A percentile compares a stretch with the other conserved stretches of the same genome.
Evolutionary conservation across 2,797 vertebrate genomes (phyloP).

Genomic region (Fistularia tabacaria): DNA sequence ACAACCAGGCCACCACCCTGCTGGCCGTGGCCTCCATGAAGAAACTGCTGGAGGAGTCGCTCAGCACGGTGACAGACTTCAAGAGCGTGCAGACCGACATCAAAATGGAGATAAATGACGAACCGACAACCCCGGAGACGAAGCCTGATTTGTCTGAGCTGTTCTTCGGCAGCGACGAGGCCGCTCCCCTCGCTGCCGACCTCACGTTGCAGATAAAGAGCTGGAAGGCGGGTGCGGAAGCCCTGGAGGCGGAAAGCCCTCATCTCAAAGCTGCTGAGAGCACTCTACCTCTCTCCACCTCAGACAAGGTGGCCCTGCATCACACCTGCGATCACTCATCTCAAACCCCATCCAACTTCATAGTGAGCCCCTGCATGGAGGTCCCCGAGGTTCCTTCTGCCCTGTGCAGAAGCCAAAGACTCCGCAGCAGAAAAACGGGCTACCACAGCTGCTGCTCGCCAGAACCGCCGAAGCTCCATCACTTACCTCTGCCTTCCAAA

Average conservation of each 20-base stretch:
- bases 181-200: constrained; percentile 33
- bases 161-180: constrained; percentile 26
- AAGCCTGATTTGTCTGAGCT: constrained; percentile 43
- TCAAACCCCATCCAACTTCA: constrained; percentile 14
- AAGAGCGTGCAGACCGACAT: constrained; percentile 22
- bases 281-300: constrained; percentile 9
- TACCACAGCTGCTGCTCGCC: constrained; percentile 33
- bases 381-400: constrained; percentile 2
- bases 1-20: constrained; percentile 73
- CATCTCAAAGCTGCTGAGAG: constrained; percentile 14
- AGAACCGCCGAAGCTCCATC: constrained; percentile 49
- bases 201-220: constrained; percentile 52
- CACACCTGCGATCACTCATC: constrained; percentile 31
- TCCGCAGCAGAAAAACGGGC: constrained; percentile 22
- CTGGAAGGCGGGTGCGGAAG: constrained; percentile 36
- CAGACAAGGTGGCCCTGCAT: neutral
- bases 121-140: constrained; percentile 21
- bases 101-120: constrained; percentile 40
- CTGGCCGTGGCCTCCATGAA: constrained; percentile 79
- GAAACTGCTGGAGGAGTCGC: constrained; percentile 75
- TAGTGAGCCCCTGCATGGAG: constrained; percentile 14
- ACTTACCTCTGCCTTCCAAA: constrained; percentile 8
- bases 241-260: constrained; percentile 3
- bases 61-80: constrained; percentile 62
- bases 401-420: constrained; percentile 13